Evolutionary conservation across 2,113 vertebrate species (phyloP), one percentile per base, ranked within the genome.

Genomic region (Macrotus californicus): DNA sequence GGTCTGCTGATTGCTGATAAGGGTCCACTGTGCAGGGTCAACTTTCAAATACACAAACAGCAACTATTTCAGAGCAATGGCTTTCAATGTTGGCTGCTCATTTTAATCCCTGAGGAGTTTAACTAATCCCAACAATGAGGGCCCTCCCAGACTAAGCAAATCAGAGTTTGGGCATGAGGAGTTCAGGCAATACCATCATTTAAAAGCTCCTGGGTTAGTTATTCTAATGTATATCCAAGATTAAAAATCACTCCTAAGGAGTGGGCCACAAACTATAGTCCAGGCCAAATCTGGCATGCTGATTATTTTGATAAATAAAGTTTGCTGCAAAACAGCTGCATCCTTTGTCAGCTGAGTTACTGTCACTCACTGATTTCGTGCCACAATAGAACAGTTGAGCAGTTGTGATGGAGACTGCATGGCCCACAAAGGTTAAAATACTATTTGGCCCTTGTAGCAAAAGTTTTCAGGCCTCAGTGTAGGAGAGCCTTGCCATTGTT

Each of bases 1-100:
- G 69, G 64, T 94, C 93, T 97, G 84, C 79, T 95, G 73, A 87
- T 73, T 88, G 54, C 79, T 94, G 94, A 97, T 96, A 96, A 94
- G 61, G 34, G 89, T 94, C 86, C 77, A 69, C 56, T 64, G 43
- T 67, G 36, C 73, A 54, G 21, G 19, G 76, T 84, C 66, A 91
- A 69, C 80, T 82, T 95, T 92, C 84, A 95, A 76, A 87, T 36
- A 72, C 24, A 89, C n/a, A 93, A 93, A 80, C 48, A 77, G 46
- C 79, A 91, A 67, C 50, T 70, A 77, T 94, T 94, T 89, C 24
- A 94, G 39, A 86, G 21, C 7, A 10, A 36, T 48, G 67, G 48
- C 46, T 92, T 36, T 36, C 79, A 88, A 73, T 6, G 26, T 24
- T 84, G 56, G 31, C 41, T 89, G 13, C 52, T 4, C 26, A 52